Conservation (phyloP, 2,113 vertebrate genomes). For the Istiophorus platypterus region DNA sequence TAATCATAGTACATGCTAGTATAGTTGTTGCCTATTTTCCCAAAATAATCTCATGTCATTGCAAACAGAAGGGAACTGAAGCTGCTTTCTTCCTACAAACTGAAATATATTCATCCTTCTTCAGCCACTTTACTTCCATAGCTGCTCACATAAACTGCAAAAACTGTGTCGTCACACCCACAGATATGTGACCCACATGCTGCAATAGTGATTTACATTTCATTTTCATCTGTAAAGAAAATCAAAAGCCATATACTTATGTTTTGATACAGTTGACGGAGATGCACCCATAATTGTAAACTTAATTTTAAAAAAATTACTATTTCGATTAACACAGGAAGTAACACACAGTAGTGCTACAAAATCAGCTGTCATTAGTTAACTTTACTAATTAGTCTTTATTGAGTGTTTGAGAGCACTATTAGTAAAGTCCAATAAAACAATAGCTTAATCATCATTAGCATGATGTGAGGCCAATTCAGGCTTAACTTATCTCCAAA, state of each 20-base stretch:
- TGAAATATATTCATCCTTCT: neutral
- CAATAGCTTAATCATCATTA: neutral
- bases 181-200: neutral
- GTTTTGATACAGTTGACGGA: neutral
- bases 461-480: conserved; percentile 11
- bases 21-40: neutral
- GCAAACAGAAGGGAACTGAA: neutral
- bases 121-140: neutral
- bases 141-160: neutral
- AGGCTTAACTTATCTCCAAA: conserved; percentile 12
- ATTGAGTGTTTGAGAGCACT: conserved; percentile 1
- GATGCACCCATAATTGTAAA: neutral
- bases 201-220: neutral
- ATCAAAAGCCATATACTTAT: neutral
- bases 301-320: neutral
- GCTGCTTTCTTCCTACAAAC: neutral
- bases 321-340: neutral
- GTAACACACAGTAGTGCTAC: neutral
- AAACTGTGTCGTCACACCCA: neutral
- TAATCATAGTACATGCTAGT: neutral
- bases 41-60: neutral
- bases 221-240: neutral
- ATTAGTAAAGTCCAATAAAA: conserved; percentile 33
- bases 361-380: conserved; percentile 16
- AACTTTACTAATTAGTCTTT: conserved; percentile 20